Base-by-base conservation (phyloP, 1,140 invertebrate species). In the Magallana gigas region DNA sequence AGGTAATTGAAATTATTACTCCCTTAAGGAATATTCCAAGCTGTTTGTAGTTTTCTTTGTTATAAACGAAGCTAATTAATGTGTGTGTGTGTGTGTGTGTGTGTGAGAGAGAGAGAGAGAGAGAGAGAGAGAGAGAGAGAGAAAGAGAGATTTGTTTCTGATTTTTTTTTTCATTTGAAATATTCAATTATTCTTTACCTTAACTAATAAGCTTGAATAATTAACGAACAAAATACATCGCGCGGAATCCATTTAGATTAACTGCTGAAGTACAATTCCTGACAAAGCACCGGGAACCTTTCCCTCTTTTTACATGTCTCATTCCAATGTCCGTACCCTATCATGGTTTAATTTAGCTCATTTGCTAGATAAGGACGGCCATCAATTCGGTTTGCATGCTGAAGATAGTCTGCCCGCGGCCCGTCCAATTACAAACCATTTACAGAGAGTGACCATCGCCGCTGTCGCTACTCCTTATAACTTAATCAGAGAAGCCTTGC, bases 351-450 rank as follows among this genome's bases (percentile, higher is more conserved):
- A 71, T 71, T 71, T 29, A 71, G 68, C 68, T 71, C 36, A 71
- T 71, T 71, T 71, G 68, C 18, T 23, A 71, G 68, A 71, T 71
- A 71, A 71, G n/a, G 68, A 71, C 18, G 36, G 68, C 36, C 18
- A 23, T 71, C 18, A 18, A 29, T 71, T 71, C 18, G 68, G 18
- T 29, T 29, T 71, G 68, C 68, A 48, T 48, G 36, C 68, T 71
- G 8, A 29, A 71, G 68, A 71, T 23, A 71, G 68, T 11, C 23
- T 71, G 9, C 68, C 18, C 23, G 68, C 36, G n/a, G 23, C 7
- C 68, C 29, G 68, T 71, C 68, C 68, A 71, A 71, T 71, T 71
- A 71, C 18, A 23, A 29, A 71, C 68, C 68, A 71, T 71, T 71
- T 71, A 71, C 68, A 23, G 68, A 71, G 18, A 71, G 36, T 71